Base-by-base conservation (phyloP, 2,888 invertebrate species). In the Hetaerina titia region DNA sequence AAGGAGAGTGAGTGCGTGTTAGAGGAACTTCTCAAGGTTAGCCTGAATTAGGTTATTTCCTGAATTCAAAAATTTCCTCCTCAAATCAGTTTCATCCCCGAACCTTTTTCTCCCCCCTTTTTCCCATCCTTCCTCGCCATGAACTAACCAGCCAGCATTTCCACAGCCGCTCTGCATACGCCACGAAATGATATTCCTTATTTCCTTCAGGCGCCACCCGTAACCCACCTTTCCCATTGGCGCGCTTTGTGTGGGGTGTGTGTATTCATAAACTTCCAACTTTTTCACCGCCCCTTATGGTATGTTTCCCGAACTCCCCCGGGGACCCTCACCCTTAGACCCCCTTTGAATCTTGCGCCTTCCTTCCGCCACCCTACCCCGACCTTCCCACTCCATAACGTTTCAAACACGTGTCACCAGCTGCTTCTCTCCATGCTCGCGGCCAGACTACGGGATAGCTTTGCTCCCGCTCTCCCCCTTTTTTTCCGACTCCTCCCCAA, bases 371-470 rank as follows among this genome's bases (percentile, higher is more conserved):
- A 45, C 45, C 45, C 45, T 45, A 45, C 45, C 45, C 45, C 45
- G 45, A 45, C 45, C 45, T 45, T 45, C 45, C 45, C 45, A 45
- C 45, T 45, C 45, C 45, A 45, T 45, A 45, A 45, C 45, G 45
- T 45, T 45, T 45, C 45, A 45, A 45, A 81, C 81, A 81, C 81
- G 81, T 81, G 81, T 81, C 81, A 81, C 81, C 81, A 81, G 81
- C 81, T 81, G 81, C 69, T 69, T 69, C 69, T 69, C 69, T 69
- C 22, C 69, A 19, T 69, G 69, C 81, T 81, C 81, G 81, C 81
- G 81, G 81, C 81, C 81, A 81, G 81, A 81, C 81, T 81, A 81
- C 31, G 81, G 81, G 81, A 81, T 81, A 31, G 81, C 81, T 31
- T 69, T 2, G 19, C 22, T 81, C 31, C 31, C 31, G 13, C 31